Base-by-base conservation (phyloP, 2,888 invertebrate genomes). In the Abrostola tripartita region DNA sequence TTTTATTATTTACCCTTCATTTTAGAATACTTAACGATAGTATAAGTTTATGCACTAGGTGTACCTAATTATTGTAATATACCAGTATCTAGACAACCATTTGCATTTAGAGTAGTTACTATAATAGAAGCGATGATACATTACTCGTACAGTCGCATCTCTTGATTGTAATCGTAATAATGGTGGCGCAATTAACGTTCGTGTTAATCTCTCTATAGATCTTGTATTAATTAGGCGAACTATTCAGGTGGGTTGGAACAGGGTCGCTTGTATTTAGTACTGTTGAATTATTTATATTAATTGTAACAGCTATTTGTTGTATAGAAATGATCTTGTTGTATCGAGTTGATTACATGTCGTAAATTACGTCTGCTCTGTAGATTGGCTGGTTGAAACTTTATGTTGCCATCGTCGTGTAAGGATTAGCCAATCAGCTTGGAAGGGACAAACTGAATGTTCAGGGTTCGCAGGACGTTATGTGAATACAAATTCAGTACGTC, bases 131-230 rank as follows among this genome's bases (percentile, higher is more conserved):
- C 35, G 40, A 52, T 52, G 47, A 41, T 52, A 65, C 40, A 65
- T 61, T 61, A 60, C 52, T 74, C 52, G 59, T 65, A 65, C 56
- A 66, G 64, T 68, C 77, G 42, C 65, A 61, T 70, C 66, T 79
- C 63, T 49, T 71, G 79, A 66, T 77, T 71, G 55, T 79, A 68
- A 78, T 79, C 74, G 49, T 65, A 59, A 74, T 78, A 79, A 78
- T 78, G 42, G 68, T 52, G 36, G 58, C 51, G 66, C 74, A 74
- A 78, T 77, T 77, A 77, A 44, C 62, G 56, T 66, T 64, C 12
- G 55, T 66, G 62, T 77, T 76, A 77, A 79, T 74, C 65, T 68
- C 68, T 63, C 64, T 68, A 79, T 74, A 68, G 70, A 71, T 79
- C 51, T 51, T 38, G 37, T 56, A 68, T 74, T 77, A 78, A 78